Evolutionary conservation across 2,888 invertebrate species (phyloP), one percentile per base, ranked within the genome.

Genomic region (Nymphalis c-album): DNA sequence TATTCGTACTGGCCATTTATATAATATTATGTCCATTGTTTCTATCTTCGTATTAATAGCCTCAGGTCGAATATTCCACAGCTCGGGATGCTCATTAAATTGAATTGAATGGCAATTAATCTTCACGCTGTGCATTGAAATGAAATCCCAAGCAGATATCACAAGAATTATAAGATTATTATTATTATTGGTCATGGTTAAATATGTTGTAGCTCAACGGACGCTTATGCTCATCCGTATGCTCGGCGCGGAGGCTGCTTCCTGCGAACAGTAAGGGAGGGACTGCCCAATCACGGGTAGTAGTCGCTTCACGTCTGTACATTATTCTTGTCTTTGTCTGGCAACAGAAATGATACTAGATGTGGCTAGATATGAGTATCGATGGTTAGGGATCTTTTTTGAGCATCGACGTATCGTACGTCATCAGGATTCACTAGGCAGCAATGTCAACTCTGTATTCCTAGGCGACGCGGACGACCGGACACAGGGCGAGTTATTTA

Each of bases 401-500:
- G 53, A 68, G 67, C 60, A 48, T 55, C 58, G 74, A 69, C 71
- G 74, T 74, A 60, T 35, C 53, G 40, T 40, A 73, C 73, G 74
- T 55, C 53, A 55, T 73, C 75, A 77, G 84, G 83, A 84, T 89
- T 87, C 82, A 86, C 87, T 77, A 85, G 80, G 79, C 79, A 79
- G 75, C 79, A 78, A 76, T 77, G 81, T 81, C 80, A 84, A 88
- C 85, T 90, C 87, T 84, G 90, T 89, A 90, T 90, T 86, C 90
- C 80, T 80, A 76, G 82, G 83, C 78, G 82, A 81, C 83, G 4
- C 40, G 40, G 40, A 40, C 40, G 40, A 88, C 90, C 91, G 90
- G 91, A 91, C 90, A 90, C 83, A 79, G 80, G 74, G 79, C 83
- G 85, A 84, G 90, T 92, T 90, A 92, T 92, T 92, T 92, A 92